Base-by-base conservation (phyloP, 2,797 vertebrate species). In the Coregonus ussuriensis region DNA sequence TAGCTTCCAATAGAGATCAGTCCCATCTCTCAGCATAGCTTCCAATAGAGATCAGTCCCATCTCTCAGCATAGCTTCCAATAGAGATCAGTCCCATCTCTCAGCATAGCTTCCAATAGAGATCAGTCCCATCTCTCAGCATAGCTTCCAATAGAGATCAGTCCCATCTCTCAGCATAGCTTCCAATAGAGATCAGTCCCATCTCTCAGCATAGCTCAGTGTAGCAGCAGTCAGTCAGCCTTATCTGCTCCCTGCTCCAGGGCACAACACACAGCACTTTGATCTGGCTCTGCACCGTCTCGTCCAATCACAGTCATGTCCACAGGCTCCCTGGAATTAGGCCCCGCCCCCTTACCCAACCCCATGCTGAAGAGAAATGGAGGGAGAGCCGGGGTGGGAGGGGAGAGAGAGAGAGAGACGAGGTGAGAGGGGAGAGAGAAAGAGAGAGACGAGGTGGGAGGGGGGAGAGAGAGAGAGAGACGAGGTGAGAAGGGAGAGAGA, bases 211-310 rank as follows among this genome's bases (percentile, higher is more conserved):
- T 73, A 25, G 29, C 25, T 11, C 9, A 66, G 65, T 33, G 67
- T 35, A 54, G 21, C 72, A 63, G 47, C 66, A 69, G 62, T 25
- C 67, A 59, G 53, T 70, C 79, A 72, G 72, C 74, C 78, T 76
- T 35, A 56, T 51, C 72, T 68, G 6, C 71, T 65, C 79, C 68
- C 62, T 73, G 80, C 85, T 82, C 68, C 71, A 56, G 84, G 79
- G 72, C 84, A 75, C n/a, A 77, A 78, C 25, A 77, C 78, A 78
- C 73, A 62, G 53, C 25, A 31, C 86, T 85, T 88, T 87, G 83
- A 88, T 87, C 81, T 66, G 74, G 75, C 71, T 78, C 77, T 52
- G 79, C 67, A 18, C 25, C 41, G 77, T 83, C 79, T 83, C 62
- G 67, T 81, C 84, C 83, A 82, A 84, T 86, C 81, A 80, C 70